These are phyloP conservation scores for Dryobates pubescens DNA, from an alignment of 2,797 vertebrate species.

Conservation along the genomic window DNA sequence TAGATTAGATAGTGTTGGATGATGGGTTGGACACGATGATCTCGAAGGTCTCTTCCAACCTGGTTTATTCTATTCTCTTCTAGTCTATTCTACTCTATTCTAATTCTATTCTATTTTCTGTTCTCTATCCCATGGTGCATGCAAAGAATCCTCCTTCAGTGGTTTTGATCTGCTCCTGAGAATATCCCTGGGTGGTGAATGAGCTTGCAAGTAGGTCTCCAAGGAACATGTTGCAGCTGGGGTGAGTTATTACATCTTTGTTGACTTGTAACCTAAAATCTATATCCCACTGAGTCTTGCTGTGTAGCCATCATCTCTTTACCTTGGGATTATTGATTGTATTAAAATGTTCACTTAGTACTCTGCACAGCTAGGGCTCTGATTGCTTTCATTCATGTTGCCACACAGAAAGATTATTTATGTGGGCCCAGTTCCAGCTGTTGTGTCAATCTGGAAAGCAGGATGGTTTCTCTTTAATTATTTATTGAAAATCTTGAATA, in stretches of 20 bases:
- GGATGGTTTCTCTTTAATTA: slow-evolving; percentile 38
- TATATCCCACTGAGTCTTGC: slow-evolving; percentile 11
- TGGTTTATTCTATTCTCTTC: too few relatives aligned
- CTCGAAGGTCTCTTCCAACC: too few relatives aligned
- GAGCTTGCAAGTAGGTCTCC: not conserved
- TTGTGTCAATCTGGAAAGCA: slow-evolving; percentile 12
- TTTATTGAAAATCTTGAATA: slow-evolving; percentile 50
- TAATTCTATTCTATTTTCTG: not conserved
- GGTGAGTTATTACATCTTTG: slow-evolving; percentile 43
- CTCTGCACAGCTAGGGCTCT: slow-evolving; percentile 21
- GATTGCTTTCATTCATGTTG: slow-evolving; percentile 37
- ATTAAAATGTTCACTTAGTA: slow-evolving; percentile 62
- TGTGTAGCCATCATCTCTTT: slow-evolving; percentile 15
- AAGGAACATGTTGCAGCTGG: not conserved
- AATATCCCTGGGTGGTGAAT: not conserved
- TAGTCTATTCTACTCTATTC: too few relatives aligned
- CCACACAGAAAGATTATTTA: slow-evolving; percentile 27
- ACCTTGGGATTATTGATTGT: slow-evolving; percentile 66
- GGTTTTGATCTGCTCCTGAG: slow-evolving; percentile 29
- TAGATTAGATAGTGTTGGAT: too few relatives aligned
- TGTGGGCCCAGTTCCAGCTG: slow-evolving; percentile 14
- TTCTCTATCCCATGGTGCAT: not conserved
- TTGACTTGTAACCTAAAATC: slow-evolving; percentile 68
- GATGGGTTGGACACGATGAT: too few relatives aligned
- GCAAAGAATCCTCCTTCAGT: not conserved